These are phyloP conservation scores for Malacoraja senta DNA, from an alignment of 2,797 vertebrate species.

Conservation along the genomic window DNA sequence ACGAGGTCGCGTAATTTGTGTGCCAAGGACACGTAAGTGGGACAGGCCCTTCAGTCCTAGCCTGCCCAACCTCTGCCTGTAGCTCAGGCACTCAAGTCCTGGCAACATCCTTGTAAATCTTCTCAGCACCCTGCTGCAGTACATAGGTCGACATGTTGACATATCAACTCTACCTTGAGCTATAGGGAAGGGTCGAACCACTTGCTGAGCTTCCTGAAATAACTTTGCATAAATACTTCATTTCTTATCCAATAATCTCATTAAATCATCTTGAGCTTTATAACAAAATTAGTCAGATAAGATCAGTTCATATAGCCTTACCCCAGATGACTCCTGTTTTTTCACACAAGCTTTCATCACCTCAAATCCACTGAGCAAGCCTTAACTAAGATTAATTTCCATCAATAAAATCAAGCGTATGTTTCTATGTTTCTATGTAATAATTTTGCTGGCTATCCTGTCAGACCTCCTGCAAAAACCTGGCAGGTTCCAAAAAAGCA, in stretches of 20 bases:
- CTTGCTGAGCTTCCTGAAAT: constrained; percentile 68
- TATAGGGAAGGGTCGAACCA: no score
- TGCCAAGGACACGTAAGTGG: no score
- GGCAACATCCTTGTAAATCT: no score
- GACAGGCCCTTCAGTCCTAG: no score
- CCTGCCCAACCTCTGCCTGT: no score
- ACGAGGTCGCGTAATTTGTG: no score
- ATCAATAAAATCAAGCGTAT: constrained; percentile 72
- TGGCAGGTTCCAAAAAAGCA: constrained; percentile 48
- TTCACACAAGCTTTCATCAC: constrained; percentile 70
- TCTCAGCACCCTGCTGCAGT: no score
- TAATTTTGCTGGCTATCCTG: constrained; percentile 74
- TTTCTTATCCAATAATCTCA: constrained; percentile 83
- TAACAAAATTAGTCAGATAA: constrained; percentile 76
- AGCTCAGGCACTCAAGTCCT: no score
- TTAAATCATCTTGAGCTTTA: constrained; percentile 83
- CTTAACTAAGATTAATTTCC: constrained; percentile 74
- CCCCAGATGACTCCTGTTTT: constrained; percentile 75
- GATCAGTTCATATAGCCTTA: constrained; percentile 70
- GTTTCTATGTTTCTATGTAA: no score
- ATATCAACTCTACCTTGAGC: no score
- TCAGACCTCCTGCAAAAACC: constrained; percentile 76
- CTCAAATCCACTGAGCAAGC: constrained; percentile 75
- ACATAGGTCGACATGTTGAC: no score
- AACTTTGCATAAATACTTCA: constrained; percentile 83